Percentiles rank a stretch among this genome's conserved stretches.
Evolutionary conservation across 1,140 invertebrate species (phyloP).

Genomic region (Doryteuthis pealeii): DNA sequence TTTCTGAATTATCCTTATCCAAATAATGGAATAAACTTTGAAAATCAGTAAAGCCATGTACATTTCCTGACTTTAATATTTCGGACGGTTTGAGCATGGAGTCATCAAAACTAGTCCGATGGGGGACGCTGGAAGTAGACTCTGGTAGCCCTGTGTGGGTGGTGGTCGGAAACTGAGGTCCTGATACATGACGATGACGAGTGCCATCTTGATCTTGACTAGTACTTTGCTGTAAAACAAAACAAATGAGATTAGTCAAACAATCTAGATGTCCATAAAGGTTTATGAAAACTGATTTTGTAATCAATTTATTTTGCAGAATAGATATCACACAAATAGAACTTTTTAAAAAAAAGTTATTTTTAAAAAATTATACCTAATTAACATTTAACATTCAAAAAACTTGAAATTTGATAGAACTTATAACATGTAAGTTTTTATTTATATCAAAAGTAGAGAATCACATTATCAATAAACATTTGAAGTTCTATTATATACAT

Average conservation of each 20-base stretch:
- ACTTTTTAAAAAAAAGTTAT: too few relatives aligned
- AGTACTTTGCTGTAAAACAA: conserved; percentile 48
- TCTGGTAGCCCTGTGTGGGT: conserved; percentile 23
- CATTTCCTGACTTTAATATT: not conserved
- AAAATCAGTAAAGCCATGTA: not conserved
- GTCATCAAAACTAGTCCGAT: conserved; percentile 13
- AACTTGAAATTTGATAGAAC: too few relatives aligned
- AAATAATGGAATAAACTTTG: not conserved
- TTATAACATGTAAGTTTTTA: too few relatives aligned
- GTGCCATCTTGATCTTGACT: conserved; percentile 57
- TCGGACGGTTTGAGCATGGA: conserved; percentile 19
- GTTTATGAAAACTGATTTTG: not conserved
- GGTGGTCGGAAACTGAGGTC: conserved; percentile 42
- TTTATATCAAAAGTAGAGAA: too few relatives aligned
- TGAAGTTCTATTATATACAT: too few relatives aligned
- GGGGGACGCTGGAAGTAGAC: conserved; percentile 13
- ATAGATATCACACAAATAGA: too few relatives aligned
- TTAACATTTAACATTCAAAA: too few relatives aligned
- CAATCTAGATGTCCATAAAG: too few relatives aligned
- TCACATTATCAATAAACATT: too few relatives aligned
- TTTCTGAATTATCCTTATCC: conserved; percentile 6
- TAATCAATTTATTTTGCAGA: too few relatives aligned
- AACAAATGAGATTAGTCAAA: not conserved
- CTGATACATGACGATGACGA: conserved; percentile 46
- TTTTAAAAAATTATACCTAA: too few relatives aligned